phyloP scores from a whole-genome alignment of 2,113 vertebrate species.

The Bettongia penicillata region DNA sequence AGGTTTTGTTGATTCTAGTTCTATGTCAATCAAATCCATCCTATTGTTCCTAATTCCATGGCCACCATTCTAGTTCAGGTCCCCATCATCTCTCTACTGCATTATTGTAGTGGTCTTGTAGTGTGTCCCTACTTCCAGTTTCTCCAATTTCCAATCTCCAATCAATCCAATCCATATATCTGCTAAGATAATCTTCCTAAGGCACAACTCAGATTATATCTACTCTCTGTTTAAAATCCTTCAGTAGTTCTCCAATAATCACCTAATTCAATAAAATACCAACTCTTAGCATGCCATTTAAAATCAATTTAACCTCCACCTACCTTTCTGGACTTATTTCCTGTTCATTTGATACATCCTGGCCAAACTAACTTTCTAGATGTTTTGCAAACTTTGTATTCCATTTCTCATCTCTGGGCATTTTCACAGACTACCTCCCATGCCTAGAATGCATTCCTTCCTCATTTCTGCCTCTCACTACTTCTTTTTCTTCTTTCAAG shows the following conservation, averaged over 20 bases:
- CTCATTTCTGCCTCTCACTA: neutral
- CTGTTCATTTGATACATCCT: neutral
- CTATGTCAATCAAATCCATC: neutral
- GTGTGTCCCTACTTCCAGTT: neutral
- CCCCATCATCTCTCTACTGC: neutral
- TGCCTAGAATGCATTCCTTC: neutral
- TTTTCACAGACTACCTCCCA: neutral
- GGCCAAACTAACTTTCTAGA: neutral
- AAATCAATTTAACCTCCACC: neutral
- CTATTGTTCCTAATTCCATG: neutral
- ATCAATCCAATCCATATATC: neutral
- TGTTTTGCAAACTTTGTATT: neutral
- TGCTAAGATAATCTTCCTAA: neutral
- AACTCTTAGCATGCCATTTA: neutral
- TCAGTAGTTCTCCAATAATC: neutral
- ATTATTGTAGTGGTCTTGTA: neutral
- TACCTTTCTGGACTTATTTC: neutral
- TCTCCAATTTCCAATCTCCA: neutral
- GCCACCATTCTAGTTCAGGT: neutral
- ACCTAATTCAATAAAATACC: neutral
- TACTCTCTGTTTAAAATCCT: neutral
- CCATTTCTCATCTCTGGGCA: neutral
- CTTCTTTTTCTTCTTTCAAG: neutral
- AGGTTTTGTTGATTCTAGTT: neutral
- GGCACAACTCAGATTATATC: neutral